phyloP scores from a whole-genome alignment of 1,140 invertebrate genomes.

The Euschistus heros region DNA sequence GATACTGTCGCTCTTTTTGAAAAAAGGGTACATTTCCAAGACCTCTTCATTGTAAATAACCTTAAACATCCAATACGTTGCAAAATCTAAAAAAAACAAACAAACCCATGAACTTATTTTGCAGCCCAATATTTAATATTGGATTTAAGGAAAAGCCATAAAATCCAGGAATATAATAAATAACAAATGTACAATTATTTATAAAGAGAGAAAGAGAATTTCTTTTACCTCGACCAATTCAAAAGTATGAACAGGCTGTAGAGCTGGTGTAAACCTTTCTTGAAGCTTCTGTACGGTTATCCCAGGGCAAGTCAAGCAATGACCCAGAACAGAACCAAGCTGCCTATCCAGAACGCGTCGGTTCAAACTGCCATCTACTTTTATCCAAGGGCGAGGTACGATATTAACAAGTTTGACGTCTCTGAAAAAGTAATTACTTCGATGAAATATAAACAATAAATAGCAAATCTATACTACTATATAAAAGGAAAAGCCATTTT shows the following conservation, averaged over 20 bases:
- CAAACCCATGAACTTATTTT: not conserved
- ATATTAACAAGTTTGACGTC: slow-evolving; percentile 21
- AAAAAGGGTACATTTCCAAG: slow-evolving; percentile 1
- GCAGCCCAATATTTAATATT: too few species aligned
- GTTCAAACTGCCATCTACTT: slow-evolving; percentile 62
- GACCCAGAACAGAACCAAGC: slow-evolving; percentile 51
- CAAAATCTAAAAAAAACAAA: slow-evolving; percentile 36
- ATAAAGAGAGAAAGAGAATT: too few species aligned
- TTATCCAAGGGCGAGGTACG: slow-evolving; percentile 54
- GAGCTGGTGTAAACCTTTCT: slow-evolving; percentile 41
- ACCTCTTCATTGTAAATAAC: not conserved
- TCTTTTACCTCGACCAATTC: slow-evolving; percentile 40
- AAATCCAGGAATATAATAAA: too few species aligned
- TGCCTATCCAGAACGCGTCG: slow-evolving; percentile 53
- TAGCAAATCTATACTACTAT: too few species aligned
- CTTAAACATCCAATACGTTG: slow-evolving; percentile 7
- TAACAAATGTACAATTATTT: too few species aligned
- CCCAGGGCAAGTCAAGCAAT: slow-evolving; percentile 50
- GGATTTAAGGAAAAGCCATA: too few species aligned
- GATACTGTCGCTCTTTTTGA: slow-evolving; percentile 28
- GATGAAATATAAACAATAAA: not conserved
- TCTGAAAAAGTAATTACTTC: slow-evolving; percentile 1
- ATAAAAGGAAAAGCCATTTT: too few species aligned
- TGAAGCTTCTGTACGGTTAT: slow-evolving; percentile 36
- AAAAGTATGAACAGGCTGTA: slow-evolving; percentile 41